Evolutionary conservation across 2,888 invertebrate genomes (phyloP).

Genomic region (Macropis europaea): DNA sequence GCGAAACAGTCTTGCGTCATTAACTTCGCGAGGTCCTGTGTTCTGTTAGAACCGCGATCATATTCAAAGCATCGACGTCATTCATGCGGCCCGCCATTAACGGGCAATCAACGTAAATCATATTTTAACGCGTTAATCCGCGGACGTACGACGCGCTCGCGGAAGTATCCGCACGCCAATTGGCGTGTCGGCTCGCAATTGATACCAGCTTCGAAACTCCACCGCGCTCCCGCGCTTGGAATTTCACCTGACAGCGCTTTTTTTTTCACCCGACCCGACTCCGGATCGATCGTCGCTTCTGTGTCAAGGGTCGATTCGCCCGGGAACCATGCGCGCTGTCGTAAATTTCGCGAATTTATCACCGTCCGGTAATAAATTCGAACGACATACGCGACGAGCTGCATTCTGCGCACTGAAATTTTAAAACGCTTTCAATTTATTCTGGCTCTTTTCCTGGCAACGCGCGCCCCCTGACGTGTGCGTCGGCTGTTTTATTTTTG

Average conservation of each 20-base stretch:
- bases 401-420: constrained; percentile 35
- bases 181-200: constrained; percentile 52
- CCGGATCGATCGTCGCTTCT: constrained; percentile 9
- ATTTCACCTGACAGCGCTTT: constrained; percentile 14
- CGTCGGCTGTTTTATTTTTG: too few species aligned
- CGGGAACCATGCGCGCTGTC: neutral
- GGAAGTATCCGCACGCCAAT: constrained; percentile 51
- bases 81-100: constrained; percentile 40
- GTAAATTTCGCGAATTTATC: constrained; percentile 17
- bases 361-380: neutral
- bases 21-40: constrained; percentile 18
- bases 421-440: too few species aligned
- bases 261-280: too few species aligned
- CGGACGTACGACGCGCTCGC: constrained; percentile 30
- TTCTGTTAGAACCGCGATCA: constrained; percentile 43
- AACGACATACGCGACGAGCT: neutral
- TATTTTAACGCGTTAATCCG: constrained; percentile 57
- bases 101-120: constrained; percentile 50
- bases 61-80: constrained; percentile 40
- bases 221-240: constrained; percentile 9
- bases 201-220: too few species aligned
- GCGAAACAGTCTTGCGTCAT: constrained; percentile 35
- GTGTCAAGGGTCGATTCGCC: constrained; percentile 21
- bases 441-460: too few species aligned
- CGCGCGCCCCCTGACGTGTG: too few species aligned